Base-by-base conservation (phyloP, 2,888 invertebrate species). In the Silvanus unidentatus region DNA sequence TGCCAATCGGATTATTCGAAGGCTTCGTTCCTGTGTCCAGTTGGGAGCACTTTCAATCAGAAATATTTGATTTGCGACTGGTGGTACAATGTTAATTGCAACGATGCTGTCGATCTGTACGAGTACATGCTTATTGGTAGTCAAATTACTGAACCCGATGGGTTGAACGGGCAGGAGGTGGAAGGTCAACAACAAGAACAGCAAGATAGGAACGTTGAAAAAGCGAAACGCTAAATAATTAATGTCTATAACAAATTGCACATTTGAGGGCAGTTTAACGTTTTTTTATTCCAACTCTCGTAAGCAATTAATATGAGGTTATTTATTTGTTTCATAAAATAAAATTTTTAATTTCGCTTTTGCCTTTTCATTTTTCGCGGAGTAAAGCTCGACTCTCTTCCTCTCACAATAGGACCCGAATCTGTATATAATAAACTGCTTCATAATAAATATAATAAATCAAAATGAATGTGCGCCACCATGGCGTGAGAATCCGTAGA, bases 21-120 rank as follows among this genome's bases (percentile, higher is more conserved):
- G 57, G 72, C 71, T 48, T 75, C 74, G 1, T 77, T 77, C 59
- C 64, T 77, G 1, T 78, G 78, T 54, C 77, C 78, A 11, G 71
- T 73, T 47, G 77, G 77, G 39, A 77, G 76, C 40, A 65, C 77
- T 39, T 78, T 78, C 65, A 77, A 77, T 57, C 77, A 77, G 55
- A 70, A 70, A 48, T 71, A 75, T 48, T 73, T 73, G 50, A 75
- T 75, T 15, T 78, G 77, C 53, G 77, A 77, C 53, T 77, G 77
- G 77, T 77, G 77, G 76, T 76, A 73, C 59, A 75, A 75, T 48
- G 73, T 75, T 35, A 70, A 74, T 46, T 77, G 78, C 53, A 65
- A 66, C 16, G 52, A 60, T 14, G 58, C 61, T 8, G 50, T 54
- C 5, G 48, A 50, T 28, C 37, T 58, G 15, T 55, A 50, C 40